Percentiles rank a stretch among this genome's conserved stretches.
Evolutionary conservation across 2,888 invertebrate genomes (phyloP).

Genomic region (Ormyrus thymus): DNA sequence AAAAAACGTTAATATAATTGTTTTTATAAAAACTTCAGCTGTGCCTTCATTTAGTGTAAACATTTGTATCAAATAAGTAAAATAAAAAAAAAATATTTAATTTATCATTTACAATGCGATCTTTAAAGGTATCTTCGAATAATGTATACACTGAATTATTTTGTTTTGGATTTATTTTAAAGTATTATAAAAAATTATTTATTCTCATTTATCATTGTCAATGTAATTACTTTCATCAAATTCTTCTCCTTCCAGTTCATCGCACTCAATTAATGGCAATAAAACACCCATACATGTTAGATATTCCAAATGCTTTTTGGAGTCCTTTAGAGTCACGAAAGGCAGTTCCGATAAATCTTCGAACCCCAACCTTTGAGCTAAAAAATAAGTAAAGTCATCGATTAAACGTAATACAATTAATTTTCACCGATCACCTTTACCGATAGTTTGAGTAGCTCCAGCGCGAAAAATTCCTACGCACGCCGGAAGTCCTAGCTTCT

Average conservation of each 20-base stretch:
- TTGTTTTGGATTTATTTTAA: neutral
- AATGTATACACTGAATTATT: no score
- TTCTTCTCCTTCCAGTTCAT: neutral
- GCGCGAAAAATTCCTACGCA: slow-evolving; percentile 61
- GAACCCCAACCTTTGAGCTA: slow-evolving; percentile 45
- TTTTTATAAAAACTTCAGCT: no score
- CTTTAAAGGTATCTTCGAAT: no score
- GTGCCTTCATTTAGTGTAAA: no score
- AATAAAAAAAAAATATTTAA: no score
- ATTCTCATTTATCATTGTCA: no score
- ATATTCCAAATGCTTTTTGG: no score
- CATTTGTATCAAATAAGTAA: no score
- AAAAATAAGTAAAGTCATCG: neutral
- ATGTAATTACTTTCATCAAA: slow-evolving; percentile 13
- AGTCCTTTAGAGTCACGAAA: neutral
- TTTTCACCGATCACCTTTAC: slow-evolving; percentile 43
- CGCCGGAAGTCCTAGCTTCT: slow-evolving; percentile 25
- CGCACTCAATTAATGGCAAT: neutral
- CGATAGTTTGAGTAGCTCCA: slow-evolving; percentile 58
- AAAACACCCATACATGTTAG: slow-evolving; percentile 39
- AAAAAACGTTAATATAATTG: no score
- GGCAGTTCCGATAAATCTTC: slow-evolving; percentile 12
- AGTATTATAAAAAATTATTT: neutral
- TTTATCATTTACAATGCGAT: no score
- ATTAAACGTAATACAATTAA: neutral